Conservation (phyloP, 2,888 invertebrate genomes). For the Protophormia terraenovae region DNA sequence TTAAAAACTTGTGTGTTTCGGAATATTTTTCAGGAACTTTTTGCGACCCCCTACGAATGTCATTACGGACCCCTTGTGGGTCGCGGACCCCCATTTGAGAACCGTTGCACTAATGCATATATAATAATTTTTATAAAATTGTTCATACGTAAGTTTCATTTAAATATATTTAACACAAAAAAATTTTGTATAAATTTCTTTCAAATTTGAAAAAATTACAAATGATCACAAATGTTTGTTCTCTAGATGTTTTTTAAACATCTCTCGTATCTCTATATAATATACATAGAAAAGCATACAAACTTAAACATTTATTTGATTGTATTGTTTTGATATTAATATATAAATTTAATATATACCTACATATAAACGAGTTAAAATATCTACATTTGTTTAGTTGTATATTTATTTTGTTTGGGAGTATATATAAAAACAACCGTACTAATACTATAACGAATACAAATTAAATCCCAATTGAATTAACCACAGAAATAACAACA, state of each 20-base stretch:
- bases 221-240: too few relatives aligned
- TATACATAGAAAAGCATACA: background rate
- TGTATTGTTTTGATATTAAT: background rate
- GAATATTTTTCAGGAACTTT: too few relatives aligned
- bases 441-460: constrained; percentile 14
- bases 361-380: background rate
- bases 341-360: background rate
- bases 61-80: too few relatives aligned
- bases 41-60: too few relatives aligned
- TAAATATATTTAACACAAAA: too few relatives aligned
- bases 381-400: background rate
- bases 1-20: too few relatives aligned
- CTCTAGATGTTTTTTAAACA: background rate
- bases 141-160: too few relatives aligned
- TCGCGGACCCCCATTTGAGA: too few relatives aligned
- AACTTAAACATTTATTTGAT: constrained; percentile 12
- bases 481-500: constrained; percentile 39
- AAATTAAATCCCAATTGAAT: constrained; percentile 62
- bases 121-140: too few relatives aligned
- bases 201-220: too few relatives aligned
- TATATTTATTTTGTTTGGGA: background rate
- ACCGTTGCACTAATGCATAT: too few relatives aligned
- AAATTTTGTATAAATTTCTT: too few relatives aligned
- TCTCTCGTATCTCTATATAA: background rate
- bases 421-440: background rate